Percentiles rank a stretch among this genome's conserved stretches.
phyloP scores from a whole-genome alignment of 2,113 vertebrate genomes.

The Notechis scutatus region DNA sequence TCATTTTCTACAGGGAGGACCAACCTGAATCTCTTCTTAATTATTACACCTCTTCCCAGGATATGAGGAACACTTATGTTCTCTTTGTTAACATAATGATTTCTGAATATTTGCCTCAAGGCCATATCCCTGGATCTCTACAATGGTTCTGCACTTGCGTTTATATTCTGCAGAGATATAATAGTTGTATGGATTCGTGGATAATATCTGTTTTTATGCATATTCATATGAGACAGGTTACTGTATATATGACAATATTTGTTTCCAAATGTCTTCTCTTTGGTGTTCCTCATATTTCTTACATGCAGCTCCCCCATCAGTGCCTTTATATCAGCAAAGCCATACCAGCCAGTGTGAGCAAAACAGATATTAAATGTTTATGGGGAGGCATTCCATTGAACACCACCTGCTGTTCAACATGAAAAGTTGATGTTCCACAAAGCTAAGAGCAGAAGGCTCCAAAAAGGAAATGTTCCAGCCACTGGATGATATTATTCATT shows the following conservation, averaged over 20 bases:
- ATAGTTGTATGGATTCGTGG: neutral
- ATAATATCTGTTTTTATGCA: neutral
- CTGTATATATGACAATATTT: conserved; percentile 16
- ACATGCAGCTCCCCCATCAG: conserved; percentile 49
- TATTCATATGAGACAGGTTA: neutral
- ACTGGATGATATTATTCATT: conserved; percentile 43
- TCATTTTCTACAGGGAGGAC: neutral
- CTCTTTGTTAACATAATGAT: neutral
- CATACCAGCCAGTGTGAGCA: neutral
- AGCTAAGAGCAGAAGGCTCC: conserved; percentile 48
- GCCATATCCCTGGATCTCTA: neutral
- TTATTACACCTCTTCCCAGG: neutral
- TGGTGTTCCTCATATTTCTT: conserved; percentile 33
- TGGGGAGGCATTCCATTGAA: conserved; percentile 44
- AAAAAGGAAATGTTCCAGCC: conserved; percentile 36
- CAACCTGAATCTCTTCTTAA: neutral
- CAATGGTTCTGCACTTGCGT: neutral
- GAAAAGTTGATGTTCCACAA: conserved; percentile 57
- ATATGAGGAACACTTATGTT: neutral
- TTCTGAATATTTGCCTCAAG: neutral
- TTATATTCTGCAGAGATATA: accelerated
- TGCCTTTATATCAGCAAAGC: conserved; percentile 29
- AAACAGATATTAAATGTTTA: conserved; percentile 53
- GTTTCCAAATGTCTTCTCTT: conserved; percentile 20
- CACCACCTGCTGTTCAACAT: conserved; percentile 62